phyloP scores from a whole-genome alignment of 2,113 vertebrate genomes.

The Alces alces region DNA sequence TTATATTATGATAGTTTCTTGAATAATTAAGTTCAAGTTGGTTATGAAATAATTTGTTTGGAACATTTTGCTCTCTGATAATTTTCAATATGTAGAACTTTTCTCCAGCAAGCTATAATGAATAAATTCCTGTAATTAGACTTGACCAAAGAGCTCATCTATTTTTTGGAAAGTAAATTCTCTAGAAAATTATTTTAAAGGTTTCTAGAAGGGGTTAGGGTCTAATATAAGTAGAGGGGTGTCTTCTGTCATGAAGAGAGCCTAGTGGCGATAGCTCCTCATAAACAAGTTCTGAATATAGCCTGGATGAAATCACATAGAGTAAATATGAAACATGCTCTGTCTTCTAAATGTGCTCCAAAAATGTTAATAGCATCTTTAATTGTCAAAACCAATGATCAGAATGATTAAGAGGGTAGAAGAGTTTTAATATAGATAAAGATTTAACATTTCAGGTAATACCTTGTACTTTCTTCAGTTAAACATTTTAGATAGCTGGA shows the following conservation, averaged over 20 bases:
- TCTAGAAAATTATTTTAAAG: background rate
- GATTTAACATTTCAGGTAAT: background rate
- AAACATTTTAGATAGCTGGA: background rate
- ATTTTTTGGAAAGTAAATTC: background rate
- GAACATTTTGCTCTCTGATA: constrained; percentile 24
- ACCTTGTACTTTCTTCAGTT: background rate
- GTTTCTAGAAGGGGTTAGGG: background rate
- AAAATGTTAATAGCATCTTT: background rate
- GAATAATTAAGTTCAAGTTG: constrained; percentile 68
- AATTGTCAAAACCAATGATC: background rate
- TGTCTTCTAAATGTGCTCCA: background rate
- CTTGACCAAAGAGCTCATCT: background rate
- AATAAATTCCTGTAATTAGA: background rate
- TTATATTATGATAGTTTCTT: constrained; percentile 65
- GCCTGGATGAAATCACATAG: background rate
- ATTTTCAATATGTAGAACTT: constrained; percentile 18
- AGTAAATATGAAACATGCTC: background rate
- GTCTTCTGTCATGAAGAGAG: background rate
- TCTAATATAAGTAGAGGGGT: background rate
- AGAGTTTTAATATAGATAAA: background rate
- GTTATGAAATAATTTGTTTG: constrained; percentile 49
- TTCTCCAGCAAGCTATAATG: background rate
- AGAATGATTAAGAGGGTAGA: background rate
- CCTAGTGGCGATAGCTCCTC: background rate
- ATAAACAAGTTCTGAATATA: background rate